phyloP scores from a whole-genome alignment of 2,797 vertebrate species.

The Octomys mimax region DNA sequence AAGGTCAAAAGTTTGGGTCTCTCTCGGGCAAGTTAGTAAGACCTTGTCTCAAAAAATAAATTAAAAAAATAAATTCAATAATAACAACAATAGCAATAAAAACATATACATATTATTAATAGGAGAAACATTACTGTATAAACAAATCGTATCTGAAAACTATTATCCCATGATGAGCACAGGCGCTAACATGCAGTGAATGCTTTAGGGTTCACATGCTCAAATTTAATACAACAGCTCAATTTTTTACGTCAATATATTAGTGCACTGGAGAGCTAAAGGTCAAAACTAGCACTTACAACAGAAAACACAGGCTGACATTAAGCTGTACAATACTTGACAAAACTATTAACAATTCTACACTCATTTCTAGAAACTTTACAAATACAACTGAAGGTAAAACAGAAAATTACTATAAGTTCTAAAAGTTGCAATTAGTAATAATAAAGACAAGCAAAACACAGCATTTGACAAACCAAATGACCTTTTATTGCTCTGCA shows the following conservation, averaged over 20 bases:
- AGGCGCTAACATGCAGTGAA: not conserved
- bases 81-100: not conserved
- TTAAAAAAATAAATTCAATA: not conserved
- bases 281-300: constrained; percentile 21
- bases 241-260: not conserved
- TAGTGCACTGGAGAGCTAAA: not conserved
- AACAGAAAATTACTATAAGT: constrained; percentile 48
- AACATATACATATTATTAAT: not conserved
- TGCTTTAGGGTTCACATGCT: not conserved
- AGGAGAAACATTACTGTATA: constrained; percentile 13
- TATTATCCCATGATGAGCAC: not conserved
- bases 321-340: not conserved
- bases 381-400: not conserved
- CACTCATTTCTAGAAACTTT: constrained; percentile 12
- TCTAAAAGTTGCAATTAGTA: not conserved
- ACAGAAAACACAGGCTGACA: not conserved
- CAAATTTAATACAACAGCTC: constrained; percentile 31
- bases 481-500: not conserved
- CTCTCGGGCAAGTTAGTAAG: not conserved
- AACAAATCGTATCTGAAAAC: constrained; percentile 36
- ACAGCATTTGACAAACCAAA: not conserved
- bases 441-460: constrained; percentile 7
- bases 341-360: constrained; percentile 41
- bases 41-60: not conserved
- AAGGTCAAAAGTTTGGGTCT: not conserved